phyloP scores from a whole-genome alignment of 2,113 vertebrate species.

The Atrichornis clamosus region DNA sequence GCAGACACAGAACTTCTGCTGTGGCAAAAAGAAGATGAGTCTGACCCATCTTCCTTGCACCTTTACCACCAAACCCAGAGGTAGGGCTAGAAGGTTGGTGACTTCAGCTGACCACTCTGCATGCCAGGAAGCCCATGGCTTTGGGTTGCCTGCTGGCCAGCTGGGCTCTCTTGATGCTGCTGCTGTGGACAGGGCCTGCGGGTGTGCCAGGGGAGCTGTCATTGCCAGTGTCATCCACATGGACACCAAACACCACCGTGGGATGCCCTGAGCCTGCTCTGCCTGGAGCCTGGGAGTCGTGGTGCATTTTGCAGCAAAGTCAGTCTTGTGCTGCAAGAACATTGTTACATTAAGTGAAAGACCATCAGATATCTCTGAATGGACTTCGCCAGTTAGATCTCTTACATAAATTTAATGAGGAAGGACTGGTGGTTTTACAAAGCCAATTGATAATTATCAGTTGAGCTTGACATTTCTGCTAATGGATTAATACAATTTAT shows the following conservation, averaged over 20 bases:
- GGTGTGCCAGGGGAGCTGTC: not conserved
- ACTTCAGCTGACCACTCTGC: not conserved
- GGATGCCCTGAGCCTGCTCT: not conserved
- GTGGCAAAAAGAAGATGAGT: not conserved
- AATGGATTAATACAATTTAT: slow-evolving; percentile 36
- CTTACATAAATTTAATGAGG: slow-evolving; percentile 46
- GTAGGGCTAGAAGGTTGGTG: not conserved
- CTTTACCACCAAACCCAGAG: not conserved
- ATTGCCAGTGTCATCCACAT: not conserved
- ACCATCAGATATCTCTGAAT: slow-evolving; percentile 2
- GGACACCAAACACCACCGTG: fast-evolving
- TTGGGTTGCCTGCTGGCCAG: not conserved
- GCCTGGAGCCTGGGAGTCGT: not conserved
- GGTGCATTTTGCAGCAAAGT: not conserved
- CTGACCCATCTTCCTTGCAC: not conserved
- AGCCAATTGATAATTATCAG: slow-evolving; percentile 43
- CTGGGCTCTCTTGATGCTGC: not conserved
- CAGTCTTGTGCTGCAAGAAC: not conserved
- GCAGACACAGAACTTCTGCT: not conserved
- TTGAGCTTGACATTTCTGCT: slow-evolving; percentile 34
- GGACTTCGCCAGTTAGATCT: not conserved
- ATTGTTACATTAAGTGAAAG: not conserved
- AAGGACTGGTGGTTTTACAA: not conserved
- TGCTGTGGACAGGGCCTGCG: not conserved
- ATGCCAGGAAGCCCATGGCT: not conserved